Percentiles rank a stretch among this genome's conserved stretches.
These are phyloP conservation scores for Agrochola litura DNA, from an alignment of 2,888 invertebrate species.

Conservation along the genomic window DNA sequence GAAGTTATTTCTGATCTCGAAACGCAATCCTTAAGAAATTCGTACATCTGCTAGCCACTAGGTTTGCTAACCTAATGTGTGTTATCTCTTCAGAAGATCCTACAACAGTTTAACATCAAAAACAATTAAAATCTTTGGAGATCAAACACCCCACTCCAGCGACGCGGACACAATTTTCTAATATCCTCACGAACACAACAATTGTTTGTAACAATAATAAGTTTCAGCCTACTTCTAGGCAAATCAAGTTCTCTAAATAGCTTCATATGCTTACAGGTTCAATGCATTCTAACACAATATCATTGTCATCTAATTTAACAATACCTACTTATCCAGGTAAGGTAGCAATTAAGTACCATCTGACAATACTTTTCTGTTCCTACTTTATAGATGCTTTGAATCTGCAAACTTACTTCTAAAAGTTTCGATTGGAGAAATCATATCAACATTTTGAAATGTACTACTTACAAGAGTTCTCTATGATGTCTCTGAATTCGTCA, in stretches of 20 bases:
- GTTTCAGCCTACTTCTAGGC: constrained; percentile 60
- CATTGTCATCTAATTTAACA: constrained; percentile 30
- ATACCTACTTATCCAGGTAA: constrained; percentile 8
- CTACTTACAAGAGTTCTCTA: neutral
- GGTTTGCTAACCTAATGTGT: neutral
- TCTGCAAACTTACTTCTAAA: constrained; percentile 45
- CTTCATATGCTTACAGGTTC: constrained; percentile 49
- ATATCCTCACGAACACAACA: constrained; percentile 78
- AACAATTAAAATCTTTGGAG: constrained; percentile 35
- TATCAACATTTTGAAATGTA: constrained; percentile 9
- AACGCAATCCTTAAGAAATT: constrained; percentile 1
- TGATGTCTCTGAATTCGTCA: neutral
- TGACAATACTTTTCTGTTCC: constrained; percentile 4
- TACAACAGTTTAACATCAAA: neutral
- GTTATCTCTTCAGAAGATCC: neutral
- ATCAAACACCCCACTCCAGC: constrained; percentile 46
- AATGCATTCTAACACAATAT: constrained; percentile 28
- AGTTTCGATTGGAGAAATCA: constrained; percentile 36
- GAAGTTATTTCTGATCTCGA: neutral
- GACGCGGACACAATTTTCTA: constrained; percentile 69
- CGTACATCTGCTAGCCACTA: neutral
- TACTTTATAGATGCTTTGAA: constrained; percentile 21
- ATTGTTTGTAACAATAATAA: constrained; percentile 68
- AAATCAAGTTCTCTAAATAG: constrained; percentile 61
- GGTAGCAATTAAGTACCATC: constrained; percentile 4